A percentile compares a stretch with the other conserved stretches of the same genome.
These are phyloP conservation scores for Drosophila villosipedis DNA, from an alignment of 2,888 invertebrate genomes.

Conservation along the genomic window DNA sequence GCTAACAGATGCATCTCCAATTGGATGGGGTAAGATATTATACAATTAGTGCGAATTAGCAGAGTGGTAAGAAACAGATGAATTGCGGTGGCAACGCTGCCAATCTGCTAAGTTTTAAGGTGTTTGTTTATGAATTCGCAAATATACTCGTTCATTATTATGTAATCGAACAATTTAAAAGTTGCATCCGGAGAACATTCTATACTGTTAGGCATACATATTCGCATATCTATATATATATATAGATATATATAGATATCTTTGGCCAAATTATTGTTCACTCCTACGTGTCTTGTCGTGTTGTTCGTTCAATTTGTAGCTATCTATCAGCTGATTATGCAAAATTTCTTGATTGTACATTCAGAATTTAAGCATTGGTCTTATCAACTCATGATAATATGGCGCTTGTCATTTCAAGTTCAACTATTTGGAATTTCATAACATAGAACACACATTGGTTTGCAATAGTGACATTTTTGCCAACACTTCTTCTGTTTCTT, in stretches of 20 bases:
- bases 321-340: slow-evolving; percentile 58
- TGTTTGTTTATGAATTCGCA: background rate
- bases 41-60: slow-evolving; percentile 37
- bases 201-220: slow-evolving; percentile 4
- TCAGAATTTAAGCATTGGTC: slow-evolving; percentile 24
- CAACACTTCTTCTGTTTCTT: background rate
- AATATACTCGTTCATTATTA: slow-evolving; percentile 14
- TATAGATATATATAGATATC: slow-evolving; percentile 12
- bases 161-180: slow-evolving; percentile 45
- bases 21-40: slow-evolving; percentile 68
- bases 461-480: background rate
- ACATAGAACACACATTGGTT: slow-evolving; percentile 6
- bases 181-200: slow-evolving; percentile 30
- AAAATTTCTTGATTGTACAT: slow-evolving; percentile 10
- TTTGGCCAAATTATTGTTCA: slow-evolving; percentile 23
- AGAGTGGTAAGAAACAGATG: slow-evolving; percentile 24
- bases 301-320: background rate
- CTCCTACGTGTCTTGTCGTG: slow-evolving; percentile 13
- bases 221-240: slow-evolving; percentile 1
- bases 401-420: slow-evolving; percentile 30
- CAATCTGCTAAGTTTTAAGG: background rate
- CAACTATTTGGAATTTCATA: slow-evolving; percentile 30
- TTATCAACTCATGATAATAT: slow-evolving; percentile 31
- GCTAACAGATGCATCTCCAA: slow-evolving; percentile 44
- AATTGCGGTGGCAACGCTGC: slow-evolving; percentile 29